A percentile compares a stretch with the other conserved stretches of the same genome.
phyloP scores from a whole-genome alignment of 2,888 invertebrate species.

The Caenorhabditis uteleia region DNA sequence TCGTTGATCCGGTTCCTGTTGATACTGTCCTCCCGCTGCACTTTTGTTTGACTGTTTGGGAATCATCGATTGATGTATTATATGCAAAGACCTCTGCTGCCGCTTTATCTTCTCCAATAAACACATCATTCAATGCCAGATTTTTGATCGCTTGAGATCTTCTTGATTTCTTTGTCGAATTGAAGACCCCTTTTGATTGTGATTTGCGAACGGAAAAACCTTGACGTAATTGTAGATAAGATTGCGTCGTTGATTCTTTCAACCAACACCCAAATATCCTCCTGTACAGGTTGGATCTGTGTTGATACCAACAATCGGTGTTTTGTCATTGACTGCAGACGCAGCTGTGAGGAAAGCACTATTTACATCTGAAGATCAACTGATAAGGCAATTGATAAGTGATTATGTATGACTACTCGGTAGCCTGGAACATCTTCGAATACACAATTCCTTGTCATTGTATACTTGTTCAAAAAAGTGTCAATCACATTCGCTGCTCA shows the following conservation, averaged over 20 bases:
- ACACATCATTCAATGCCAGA: constrained; percentile 95
- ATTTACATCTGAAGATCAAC: no score
- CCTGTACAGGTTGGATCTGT: constrained; percentile 67
- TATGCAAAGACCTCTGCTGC: constrained; percentile 76
- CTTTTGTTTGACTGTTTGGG: constrained; percentile 83
- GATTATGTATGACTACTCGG: no score
- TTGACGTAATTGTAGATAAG: constrained; percentile 75
- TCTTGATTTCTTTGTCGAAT: constrained; percentile 73
- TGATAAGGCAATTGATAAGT: no score
- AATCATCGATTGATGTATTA: constrained; percentile 75
- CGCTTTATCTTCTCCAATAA: constrained; percentile 92
- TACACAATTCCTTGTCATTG: no score
- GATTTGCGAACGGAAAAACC: no score
- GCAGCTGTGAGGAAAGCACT: constrained; percentile 68
- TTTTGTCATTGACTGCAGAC: constrained; percentile 51
- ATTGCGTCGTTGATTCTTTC: constrained; percentile 58
- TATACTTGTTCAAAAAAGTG: no score
- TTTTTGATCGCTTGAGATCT: constrained; percentile 76
- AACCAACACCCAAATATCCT: constrained; percentile 65
- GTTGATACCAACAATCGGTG: constrained; percentile 67
- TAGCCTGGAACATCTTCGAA: no score
- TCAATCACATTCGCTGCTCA: no score
- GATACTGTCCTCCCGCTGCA: constrained; percentile 93
- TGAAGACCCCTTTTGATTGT: constrained; percentile 81
- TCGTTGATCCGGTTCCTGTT: constrained; percentile 96